Conservation (phyloP, 2,113 vertebrate species). For the Lepisosteus osseus region DNA sequence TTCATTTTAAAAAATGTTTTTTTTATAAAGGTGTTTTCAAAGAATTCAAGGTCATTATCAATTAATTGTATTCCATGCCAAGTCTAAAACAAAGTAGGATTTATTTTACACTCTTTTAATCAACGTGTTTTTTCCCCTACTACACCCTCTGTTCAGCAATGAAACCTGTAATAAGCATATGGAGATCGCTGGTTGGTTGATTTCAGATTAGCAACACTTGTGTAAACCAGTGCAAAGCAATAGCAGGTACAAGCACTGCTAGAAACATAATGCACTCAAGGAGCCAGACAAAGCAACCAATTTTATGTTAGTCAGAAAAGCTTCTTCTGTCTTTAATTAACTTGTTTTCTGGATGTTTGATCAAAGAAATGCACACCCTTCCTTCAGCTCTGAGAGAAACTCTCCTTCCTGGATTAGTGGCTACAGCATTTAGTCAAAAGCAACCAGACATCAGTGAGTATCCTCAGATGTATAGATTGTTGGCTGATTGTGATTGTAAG, state of each 20-base stretch:
- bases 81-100: too few relatives aligned
- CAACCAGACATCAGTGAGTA: constrained; percentile 27
- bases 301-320: constrained; percentile 4
- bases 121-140: neutral
- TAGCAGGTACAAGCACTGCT: constrained; percentile 15
- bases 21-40: too few relatives aligned
- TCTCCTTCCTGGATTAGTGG: constrained; percentile 29
- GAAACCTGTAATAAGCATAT: neutral
- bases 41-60: too few relatives aligned
- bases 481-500: too few relatives aligned
- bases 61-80: too few relatives aligned
- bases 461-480: neutral
- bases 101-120: constrained; percentile 1
- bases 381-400: constrained; percentile 31
- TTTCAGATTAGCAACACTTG: constrained; percentile 28
- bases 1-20: too few relatives aligned
- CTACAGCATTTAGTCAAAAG: constrained; percentile 13
- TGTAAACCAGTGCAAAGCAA: constrained; percentile 6
- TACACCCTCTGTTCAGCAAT: constrained; percentile 16
- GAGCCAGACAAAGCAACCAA: neutral
- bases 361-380: constrained; percentile 26
- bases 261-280: constrained; percentile 10
- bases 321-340: neutral
- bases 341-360: constrained; percentile 13
- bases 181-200: constrained; percentile 29